Base-by-base conservation (phyloP, 2,888 invertebrate genomes). In the Athalia circularis region DNA sequence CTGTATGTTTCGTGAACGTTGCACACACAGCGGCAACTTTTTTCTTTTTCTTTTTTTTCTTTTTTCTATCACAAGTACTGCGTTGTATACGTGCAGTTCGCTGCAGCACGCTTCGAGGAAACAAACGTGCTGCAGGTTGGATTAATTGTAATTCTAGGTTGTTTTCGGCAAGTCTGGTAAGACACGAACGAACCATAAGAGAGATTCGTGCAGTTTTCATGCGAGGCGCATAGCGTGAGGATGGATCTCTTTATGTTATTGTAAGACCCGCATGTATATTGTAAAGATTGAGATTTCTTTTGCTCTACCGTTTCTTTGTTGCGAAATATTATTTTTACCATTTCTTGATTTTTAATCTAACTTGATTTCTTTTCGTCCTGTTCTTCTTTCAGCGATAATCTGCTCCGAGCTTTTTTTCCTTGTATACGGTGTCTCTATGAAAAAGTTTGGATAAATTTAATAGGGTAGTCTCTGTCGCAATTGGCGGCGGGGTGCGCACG, bases 401-500 rank as follows among this genome's bases (percentile, higher is more conserved):
- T 52, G 45, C 52, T 9, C n/a, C 8, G 62, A 29, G 8, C 62
- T 54, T 29, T 29, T 29, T 29, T 29, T 29, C 29, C 2, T 29
- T 29, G 29, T 29, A 29, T 29, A 29, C 29, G 29, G 29, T 29
- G 11, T 6, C 48, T 13, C 11, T 15, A 7, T 11, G 29, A 11
- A 43, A 62, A 9, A 62, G 6, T 29, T 48, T 48, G 62, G 50
- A 45, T 75, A 62, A 62, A 62, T 75, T 57, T 72, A 59, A 59
- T 29, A 29, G 29, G 29, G 29, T 29, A 29, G 1, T 29, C 29
- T 47, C 72, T 59, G 59, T 75, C 61, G 75, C 75, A 75, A 75
- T 75, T 64, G 62, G 62, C 75, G 62, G 48, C n/a, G 75, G 65
- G 65, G 62, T 64, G 75, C 50, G 62, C 52, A 75, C 64, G 75